These are phyloP conservation scores for Drosophila melanogaster DNA, from an alignment of 1,140 invertebrate species.

Conservation along the genomic window Release_6_plus_ISO1_MT NT_033779.5:19521501-19522000, in stretches of 20 bases:
- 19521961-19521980: conserved; percentile 87
- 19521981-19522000: conserved; percentile 88
- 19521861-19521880: conserved; percentile 84
- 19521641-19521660: conserved; percentile 91
- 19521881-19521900: conserved; percentile 79
- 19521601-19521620: conserved; percentile 86
- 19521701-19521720: conserved; percentile 88
- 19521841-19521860: conserved; percentile 89
- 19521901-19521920: conserved; percentile 88
- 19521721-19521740: conserved; percentile 88
- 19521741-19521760: conserved; percentile 90
- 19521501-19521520: conserved; percentile 91
- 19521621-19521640: conserved; percentile 90
- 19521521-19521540: conserved; percentile 89
- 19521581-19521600: conserved; percentile 87
- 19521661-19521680: conserved; percentile 85
- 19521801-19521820: conserved; percentile 91
- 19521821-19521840: conserved; percentile 89
- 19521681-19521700: conserved; percentile 84
- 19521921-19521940: conserved; percentile 89
- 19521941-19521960: conserved; percentile 87
- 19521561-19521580: conserved; percentile 91
- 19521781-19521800: conserved; percentile 92
- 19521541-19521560: conserved; percentile 91
- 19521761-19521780: conserved; percentile 91